Base-by-base conservation (phyloP, 1,140 invertebrate genomes). In the Pseudoatta argentina region DNA sequence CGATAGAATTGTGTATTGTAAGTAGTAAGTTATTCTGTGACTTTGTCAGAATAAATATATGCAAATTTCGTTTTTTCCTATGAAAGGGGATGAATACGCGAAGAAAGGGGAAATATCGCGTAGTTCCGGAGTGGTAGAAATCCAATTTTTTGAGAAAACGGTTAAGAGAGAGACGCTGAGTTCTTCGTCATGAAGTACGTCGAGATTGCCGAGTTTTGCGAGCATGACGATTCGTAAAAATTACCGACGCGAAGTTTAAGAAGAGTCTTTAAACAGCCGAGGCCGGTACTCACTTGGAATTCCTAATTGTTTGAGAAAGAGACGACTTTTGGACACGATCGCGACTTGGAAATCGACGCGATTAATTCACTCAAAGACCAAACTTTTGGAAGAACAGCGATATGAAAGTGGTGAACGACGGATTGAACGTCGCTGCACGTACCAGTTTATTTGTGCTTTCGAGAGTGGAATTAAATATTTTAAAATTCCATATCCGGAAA, bases 281-380 rank as follows among this genome's bases (percentile, higher is more conserved):
- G 21, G 8, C 5, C 10, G 34, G 21, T n/a, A 48, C 39, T 73
- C n/a, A 14, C 5, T 6, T 44, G n/a, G 67, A 73, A 83, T 79
- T 7, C 14, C 59, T 39, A 66, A 79, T 61, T 55, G n/a, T n/a
- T 53, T 4, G 27, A 27, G 34, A 24, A 4, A 34, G 16, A 30
- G 67, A 21, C 2, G 6, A 34, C 16, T 24, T 16, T 18, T 34
- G 77, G 48, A 66, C 27, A 21, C 63, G 55, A 63, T 48, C 8
- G 57, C 39, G 39, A 39, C 57, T 57, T 39, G 55, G n/a, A 51
- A 72, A 72, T 30, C 16, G 79, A 73, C 7, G 39, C 55, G 69
- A 83, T 83, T 75, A 75, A 83, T 83, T 48, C 79, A 57, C 39
- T 57, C 55, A 83, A 75, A 61, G 79, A 18, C 18, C 57, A 51